phyloP scores from a whole-genome alignment of 2,797 vertebrate species.

The Pipistrellus nathusii region DNA sequence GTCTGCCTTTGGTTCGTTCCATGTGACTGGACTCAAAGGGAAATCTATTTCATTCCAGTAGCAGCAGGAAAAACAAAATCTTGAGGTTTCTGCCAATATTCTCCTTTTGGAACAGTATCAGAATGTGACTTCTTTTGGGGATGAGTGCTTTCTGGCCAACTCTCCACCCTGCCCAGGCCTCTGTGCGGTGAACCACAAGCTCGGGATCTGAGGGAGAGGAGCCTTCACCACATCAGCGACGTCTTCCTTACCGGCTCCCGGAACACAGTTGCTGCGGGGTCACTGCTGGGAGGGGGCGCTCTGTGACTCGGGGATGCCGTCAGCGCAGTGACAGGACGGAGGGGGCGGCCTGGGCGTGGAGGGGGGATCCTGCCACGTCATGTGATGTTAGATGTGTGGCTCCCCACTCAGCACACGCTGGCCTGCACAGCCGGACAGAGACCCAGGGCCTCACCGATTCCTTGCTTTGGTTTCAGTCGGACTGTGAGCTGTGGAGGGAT shows the following conservation, averaged over 20 bases:
- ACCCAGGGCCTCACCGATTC: constrained; percentile 58
- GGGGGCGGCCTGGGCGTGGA: not conserved
- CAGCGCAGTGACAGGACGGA: not conserved
- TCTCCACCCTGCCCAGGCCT: not conserved
- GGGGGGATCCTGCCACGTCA: not conserved
- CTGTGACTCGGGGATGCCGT: not conserved
- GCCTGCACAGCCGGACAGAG: not conserved
- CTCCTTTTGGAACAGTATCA: constrained; percentile 58
- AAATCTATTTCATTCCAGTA: constrained; percentile 70
- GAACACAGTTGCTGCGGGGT: constrained; percentile 4
- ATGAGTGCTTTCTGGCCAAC: constrained; percentile 53
- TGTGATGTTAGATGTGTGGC: too few species aligned
- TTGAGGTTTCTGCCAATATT: constrained; percentile 59
- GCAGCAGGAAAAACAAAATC: constrained; percentile 63
- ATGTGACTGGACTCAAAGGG: constrained; percentile 43
- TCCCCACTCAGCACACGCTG: constrained; percentile 22
- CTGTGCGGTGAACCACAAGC: not conserved
- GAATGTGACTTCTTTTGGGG: constrained; percentile 63
- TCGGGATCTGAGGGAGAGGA: not conserved
- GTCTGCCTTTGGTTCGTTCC: constrained; percentile 67
- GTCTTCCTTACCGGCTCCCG: constrained; percentile 32
- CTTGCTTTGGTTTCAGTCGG: constrained; percentile 62
- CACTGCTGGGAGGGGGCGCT: not conserved
- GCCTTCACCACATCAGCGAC: not conserved
- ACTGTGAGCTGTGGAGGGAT: constrained; percentile 47